Conservation (phyloP, 2,113 vertebrate species). For the Siniperca chuatsi region DNA sequence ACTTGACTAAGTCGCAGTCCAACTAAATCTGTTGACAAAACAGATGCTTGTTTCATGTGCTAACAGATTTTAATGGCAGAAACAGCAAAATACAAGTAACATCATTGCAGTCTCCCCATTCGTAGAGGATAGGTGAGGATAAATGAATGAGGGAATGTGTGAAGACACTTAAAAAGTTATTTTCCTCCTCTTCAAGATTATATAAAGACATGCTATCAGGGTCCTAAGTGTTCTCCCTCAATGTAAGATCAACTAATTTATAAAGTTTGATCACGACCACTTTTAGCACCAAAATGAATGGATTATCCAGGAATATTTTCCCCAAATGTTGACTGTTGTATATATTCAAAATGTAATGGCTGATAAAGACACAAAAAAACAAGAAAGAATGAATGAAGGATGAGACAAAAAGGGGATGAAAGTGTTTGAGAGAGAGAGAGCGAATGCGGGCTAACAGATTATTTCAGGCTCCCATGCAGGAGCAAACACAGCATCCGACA, state of each 20-base stretch:
- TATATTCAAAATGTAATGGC: not conserved
- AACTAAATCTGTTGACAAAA: slow-evolving; percentile 34
- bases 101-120: not conserved
- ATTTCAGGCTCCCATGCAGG: slow-evolving; percentile 59
- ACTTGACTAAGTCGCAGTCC: not conserved
- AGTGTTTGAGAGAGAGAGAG: not conserved
- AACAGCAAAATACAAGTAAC: not conserved
- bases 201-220: not conserved
- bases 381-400: not conserved
- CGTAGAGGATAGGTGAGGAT: too few relatives aligned
- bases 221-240: not conserved
- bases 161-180: not conserved
- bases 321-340: not conserved
- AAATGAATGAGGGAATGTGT: not conserved
- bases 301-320: not conserved
- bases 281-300: not conserved
- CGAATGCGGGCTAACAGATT: slow-evolving; percentile 43
- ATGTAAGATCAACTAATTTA: not conserved
- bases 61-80: not conserved
- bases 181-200: not conserved
- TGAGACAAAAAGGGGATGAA: slow-evolving; percentile 2
- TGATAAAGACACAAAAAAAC: not conserved
- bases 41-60: slow-evolving; percentile 23
- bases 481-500: slow-evolving; percentile 61
- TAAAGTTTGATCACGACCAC: not conserved